These are phyloP conservation scores for Chaenogobius annularis DNA, from an alignment of 2,113 vertebrate species.

Conservation along the genomic window DNA sequence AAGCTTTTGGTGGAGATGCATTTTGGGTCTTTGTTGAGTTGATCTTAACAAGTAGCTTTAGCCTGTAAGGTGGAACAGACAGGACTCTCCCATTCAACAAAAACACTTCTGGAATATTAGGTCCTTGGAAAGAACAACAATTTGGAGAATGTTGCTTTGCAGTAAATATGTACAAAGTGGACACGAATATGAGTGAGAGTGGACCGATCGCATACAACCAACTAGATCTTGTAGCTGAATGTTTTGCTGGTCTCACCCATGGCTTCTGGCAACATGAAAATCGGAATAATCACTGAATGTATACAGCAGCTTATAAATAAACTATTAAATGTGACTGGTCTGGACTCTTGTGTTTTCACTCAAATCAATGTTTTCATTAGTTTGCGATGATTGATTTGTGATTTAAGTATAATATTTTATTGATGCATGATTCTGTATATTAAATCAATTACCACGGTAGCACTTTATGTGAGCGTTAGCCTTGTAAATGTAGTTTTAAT, in stretches of 20 bases:
- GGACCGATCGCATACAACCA: conserved; percentile 76
- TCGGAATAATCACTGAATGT: conserved; percentile 86
- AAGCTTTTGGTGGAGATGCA: conserved; percentile 41
- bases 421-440: background rate
- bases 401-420: background rate
- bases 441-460: background rate
- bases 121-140: conserved; percentile 48
- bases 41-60: conserved; percentile 54
- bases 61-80: conserved; percentile 43
- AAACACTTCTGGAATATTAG: conserved; percentile 38
- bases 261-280: conserved; percentile 83
- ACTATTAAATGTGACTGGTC: conserved; percentile 83
- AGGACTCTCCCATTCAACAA: conserved; percentile 41
- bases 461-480: background rate
- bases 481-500: too few species aligned
- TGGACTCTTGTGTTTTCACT: conserved; percentile 68
- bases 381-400: background rate
- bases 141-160: conserved; percentile 76
- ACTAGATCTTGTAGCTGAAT: conserved; percentile 82
- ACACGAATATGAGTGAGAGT: conserved; percentile 71
- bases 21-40: conserved; percentile 60
- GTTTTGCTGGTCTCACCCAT: conserved; percentile 84
- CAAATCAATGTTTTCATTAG: background rate
- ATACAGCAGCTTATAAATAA: conserved; percentile 86
- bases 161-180: conserved; percentile 72